These are phyloP conservation scores for Mobula birostris DNA, from an alignment of 2,113 vertebrate genomes.

Conservation along the genomic window DNA sequence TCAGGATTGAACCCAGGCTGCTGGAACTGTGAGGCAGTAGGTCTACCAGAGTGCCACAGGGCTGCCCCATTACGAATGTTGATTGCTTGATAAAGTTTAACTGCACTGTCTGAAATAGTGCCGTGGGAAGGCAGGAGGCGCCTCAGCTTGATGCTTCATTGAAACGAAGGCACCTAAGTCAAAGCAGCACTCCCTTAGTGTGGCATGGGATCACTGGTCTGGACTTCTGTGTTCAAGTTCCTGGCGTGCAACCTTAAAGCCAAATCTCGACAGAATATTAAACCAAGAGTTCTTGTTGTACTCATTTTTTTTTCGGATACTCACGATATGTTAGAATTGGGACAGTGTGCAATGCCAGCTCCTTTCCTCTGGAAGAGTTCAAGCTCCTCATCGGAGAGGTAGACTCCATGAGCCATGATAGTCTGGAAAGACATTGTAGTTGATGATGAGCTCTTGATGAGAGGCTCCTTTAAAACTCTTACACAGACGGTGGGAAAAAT, in stretches of 20 bases:
- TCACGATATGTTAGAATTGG: constrained; percentile 92
- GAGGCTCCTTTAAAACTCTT: background rate
- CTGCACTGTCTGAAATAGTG: background rate
- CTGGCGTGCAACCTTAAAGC: background rate
- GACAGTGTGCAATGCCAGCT: constrained; percentile 82
- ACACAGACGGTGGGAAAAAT: background rate
- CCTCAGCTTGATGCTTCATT: background rate
- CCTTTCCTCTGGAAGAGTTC: constrained; percentile 70
- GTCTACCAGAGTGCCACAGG: too few species aligned
- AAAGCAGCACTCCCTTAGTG: background rate
- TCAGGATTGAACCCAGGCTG: too few species aligned
- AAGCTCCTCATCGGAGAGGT: constrained; percentile 81
- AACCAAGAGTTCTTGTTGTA: too few species aligned
- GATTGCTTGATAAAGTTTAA: background rate
- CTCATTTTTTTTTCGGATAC: constrained; percentile 46
- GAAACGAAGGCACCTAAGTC: background rate
- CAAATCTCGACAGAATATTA: background rate
- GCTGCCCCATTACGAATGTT: too few species aligned
- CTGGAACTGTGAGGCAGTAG: too few species aligned
- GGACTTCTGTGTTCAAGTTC: background rate
- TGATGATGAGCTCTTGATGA: background rate
- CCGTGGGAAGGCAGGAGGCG: background rate
- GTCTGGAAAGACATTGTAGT: constrained; percentile 61
- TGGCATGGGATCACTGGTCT: background rate
- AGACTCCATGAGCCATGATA: constrained; percentile 90